Evolutionary conservation across 92 coral and sea anemone genomes (phyloP), one percentile per base, ranked within the genome.

Genomic region (Phenganax marumi): DNA sequence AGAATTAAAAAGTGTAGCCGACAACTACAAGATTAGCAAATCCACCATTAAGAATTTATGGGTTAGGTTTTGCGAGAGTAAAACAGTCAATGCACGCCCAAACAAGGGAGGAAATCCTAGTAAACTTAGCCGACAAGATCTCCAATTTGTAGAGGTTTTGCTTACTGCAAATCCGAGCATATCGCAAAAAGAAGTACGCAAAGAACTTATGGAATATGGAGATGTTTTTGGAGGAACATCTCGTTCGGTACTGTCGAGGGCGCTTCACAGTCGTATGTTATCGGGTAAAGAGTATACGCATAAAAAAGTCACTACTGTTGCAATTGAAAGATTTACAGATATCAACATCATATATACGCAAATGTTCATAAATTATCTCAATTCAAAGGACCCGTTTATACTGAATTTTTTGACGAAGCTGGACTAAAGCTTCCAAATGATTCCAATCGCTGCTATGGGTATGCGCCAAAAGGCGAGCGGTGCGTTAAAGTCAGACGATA

Each of bases 151-250:
- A 10, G 86, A 82, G 72, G 65, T 64, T 63, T 73, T 75, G 66
- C 22, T 84, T n/a, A 75, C 22, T 33, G 22, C 87, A 33, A 74
- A 75, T 57, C 87, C 87, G 18, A 84, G 54, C 82, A 84, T 84
- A 52, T 75, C 83, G 33, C 75, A 56, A 51, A 56, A 75, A 39
- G 81, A 84, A 75, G 50, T 84, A 18, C 87, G 54, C 47, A 24
- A 60, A 18, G 56, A 84, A 64, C 81, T 84, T 47, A 46, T 47
- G 49, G 70, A 58, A 17, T 66, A 75, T 58, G 87, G 83, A 19
- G 82, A 84, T 23, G 74, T 84, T 76, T 53, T 75, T 84, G 87
- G 87, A 56, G 87, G 84, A 39, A 74, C 84, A 22, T 84, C 87
- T 12, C 56, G 23, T 21, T 75, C 87, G 46, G 87, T 73, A 12